phyloP scores from a whole-genome alignment of 2,113 vertebrate species.

The Apeltes quadracus region DNA sequence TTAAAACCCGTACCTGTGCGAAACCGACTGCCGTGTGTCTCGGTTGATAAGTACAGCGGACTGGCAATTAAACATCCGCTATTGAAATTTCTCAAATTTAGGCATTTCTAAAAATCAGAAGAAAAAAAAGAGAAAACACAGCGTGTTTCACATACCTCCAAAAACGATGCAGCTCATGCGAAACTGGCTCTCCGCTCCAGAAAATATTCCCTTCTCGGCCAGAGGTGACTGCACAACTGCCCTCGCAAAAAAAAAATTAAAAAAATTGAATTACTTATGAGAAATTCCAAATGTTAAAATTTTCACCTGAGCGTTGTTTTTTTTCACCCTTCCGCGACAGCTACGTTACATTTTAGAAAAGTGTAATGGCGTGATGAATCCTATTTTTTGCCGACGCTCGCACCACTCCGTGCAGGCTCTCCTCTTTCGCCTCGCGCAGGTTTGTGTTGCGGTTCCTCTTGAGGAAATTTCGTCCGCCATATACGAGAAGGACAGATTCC shows the following conservation, averaged over 20 bases:
- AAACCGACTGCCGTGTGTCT: constrained; percentile 20
- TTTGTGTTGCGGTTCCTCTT: constrained; percentile 71
- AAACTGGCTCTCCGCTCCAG: constrained; percentile 67
- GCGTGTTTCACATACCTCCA: constrained; percentile 75
- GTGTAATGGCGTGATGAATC: constrained; percentile 66
- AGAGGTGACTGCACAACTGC: constrained; percentile 74
- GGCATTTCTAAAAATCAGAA: constrained; percentile 63
- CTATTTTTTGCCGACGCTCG: constrained; percentile 48
- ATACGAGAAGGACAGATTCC: constrained; percentile 77
- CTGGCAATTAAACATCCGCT: constrained; percentile 51
- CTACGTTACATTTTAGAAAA: constrained; percentile 71
- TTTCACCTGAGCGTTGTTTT: constrained; percentile 38
- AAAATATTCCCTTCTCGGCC: constrained; percentile 72
- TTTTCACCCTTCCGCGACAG: constrained; percentile 21
- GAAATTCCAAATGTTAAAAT: constrained; percentile 70
- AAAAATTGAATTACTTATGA: constrained; percentile 76
- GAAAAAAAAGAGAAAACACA: constrained; percentile 41
- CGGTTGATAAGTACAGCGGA: background rate
- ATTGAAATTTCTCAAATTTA: constrained; percentile 60
- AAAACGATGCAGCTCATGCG: constrained; percentile 79
- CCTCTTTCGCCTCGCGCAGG: constrained; percentile 44
- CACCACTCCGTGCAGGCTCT: constrained; percentile 49
- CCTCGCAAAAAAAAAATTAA: constrained; percentile 66
- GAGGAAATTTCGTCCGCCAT: constrained; percentile 81
- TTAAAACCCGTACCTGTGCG: constrained; percentile 62